These are phyloP conservation scores for Rhizomys pruinosus DNA, from an alignment of 2,113 vertebrate species.

Conservation along the genomic window DNA sequence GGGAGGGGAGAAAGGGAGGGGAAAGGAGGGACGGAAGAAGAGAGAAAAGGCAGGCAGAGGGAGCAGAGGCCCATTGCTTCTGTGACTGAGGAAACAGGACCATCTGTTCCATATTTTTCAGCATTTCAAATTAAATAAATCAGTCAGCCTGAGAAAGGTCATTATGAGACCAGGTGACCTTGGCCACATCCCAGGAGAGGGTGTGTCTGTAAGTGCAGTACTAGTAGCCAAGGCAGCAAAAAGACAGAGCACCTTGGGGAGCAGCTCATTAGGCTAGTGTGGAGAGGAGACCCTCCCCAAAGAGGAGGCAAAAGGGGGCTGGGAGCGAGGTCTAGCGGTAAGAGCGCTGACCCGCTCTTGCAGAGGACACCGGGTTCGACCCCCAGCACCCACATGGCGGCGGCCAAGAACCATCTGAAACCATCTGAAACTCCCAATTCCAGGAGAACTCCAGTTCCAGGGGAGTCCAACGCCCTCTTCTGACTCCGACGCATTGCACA, in stretches of 20 bases:
- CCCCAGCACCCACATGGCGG: too few species aligned
- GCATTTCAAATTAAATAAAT: background rate
- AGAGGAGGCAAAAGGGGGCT: too few species aligned
- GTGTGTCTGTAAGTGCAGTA: fast-evolving
- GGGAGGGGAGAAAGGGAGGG: too few species aligned
- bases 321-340: too few species aligned
- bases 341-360: too few species aligned
- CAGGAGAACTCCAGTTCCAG: too few species aligned
- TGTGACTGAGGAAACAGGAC: background rate
- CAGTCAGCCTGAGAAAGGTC: background rate
- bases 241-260: background rate
- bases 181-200: background rate
- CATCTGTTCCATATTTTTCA: background rate
- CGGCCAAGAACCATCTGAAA: too few species aligned
- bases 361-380: too few species aligned
- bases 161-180: background rate
- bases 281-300: background rate
- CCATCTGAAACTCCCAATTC: too few species aligned
- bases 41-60: fast-evolving
- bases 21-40: too few species aligned
- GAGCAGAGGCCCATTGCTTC: background rate
- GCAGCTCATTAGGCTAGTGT: background rate
- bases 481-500: too few species aligned
- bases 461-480: too few species aligned
- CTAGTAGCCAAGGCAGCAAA: background rate